Base-by-base conservation (phyloP, 2,888 invertebrate species). In the Frankliniella intonsa region DNA sequence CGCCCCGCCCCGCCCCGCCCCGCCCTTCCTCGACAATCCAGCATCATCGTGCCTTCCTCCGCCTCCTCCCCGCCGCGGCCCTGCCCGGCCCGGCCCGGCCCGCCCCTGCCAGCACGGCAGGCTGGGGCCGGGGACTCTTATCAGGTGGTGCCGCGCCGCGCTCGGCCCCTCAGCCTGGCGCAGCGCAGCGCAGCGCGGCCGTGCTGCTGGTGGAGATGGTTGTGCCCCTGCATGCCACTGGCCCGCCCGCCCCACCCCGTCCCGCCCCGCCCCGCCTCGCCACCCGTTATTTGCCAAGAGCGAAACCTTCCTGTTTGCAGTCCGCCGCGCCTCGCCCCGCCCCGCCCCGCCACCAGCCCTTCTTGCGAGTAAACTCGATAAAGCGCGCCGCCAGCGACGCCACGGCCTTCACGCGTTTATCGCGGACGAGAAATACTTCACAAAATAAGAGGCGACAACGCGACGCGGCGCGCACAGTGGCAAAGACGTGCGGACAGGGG, bases 191-290 rank as follows among this genome's bases (percentile, higher is more conserved):
- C 38, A 5, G 38, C 38, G 38, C 38, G 38, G 5, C 38, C 38
- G 38, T 38, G 38, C 38, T 38, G 38, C 38, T 38, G 38, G 38
- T 38, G 38, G 38, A 38, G 38, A 38, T 38, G 38, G 38, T 38
- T 38, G 38, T 38, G 38, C 38, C 38, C 38, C 38, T 38, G 38
- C 38, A 2, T 38, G 38, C 50, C 50, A 83, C 81, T 82, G 83
- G 83, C 81, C 82, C 81, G 83, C 82, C 83, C 11, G 55, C 55
- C 55, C 84, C 84, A 83, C 83, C 83, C 81, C 81, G 65, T 9
- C 51, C 55, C 11, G 55, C 55, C 55, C 84, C 84, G 84, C 83
- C 83, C 81, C 81, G 65, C 81, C 81, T 81, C 81, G 82, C 50
- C 80, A 22, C 51, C 80, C 80, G 55, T 80, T 80, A 49, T 51